phyloP scores from a whole-genome alignment of 2,888 invertebrate species.

The Congeria kusceri region DNA sequence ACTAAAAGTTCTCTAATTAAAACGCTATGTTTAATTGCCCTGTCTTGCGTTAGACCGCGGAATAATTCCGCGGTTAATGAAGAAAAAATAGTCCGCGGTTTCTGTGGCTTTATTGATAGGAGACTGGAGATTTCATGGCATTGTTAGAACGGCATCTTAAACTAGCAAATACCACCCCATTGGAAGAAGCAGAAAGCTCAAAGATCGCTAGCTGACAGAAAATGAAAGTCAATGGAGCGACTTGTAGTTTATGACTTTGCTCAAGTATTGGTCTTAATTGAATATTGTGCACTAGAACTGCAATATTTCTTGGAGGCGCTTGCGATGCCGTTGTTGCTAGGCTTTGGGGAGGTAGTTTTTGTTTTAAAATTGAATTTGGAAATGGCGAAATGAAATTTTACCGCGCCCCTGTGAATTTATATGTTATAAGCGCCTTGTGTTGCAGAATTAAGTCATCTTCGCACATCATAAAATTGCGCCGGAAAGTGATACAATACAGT shows the following conservation, averaged over 20 bases:
- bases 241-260: conserved; percentile 23
- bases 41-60: background rate
- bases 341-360: background rate
- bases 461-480: no score
- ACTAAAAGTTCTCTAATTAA: background rate
- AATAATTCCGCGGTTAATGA: background rate
- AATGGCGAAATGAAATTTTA: background rate
- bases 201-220: conserved; percentile 42
- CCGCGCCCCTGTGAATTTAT: no score
- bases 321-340: background rate
- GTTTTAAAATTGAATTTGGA: background rate
- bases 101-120: conserved; percentile 1
- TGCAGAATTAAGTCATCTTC: no score
- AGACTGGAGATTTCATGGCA: conserved; percentile 1
- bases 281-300: background rate
- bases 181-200: background rate
- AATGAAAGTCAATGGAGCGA: conserved; percentile 38
- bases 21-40: background rate
- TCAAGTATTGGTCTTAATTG: conserved; percentile 4
- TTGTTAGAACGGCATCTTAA: conserved; percentile 5
- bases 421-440: no score
- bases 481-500: no score
- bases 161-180: conserved; percentile 1
- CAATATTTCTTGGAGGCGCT: conserved; percentile 3
- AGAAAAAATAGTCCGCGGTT: conserved; percentile 2